Base-by-base conservation (phyloP, 2,888 invertebrate genomes). In the Acanthacorydalis orientalis region DNA sequence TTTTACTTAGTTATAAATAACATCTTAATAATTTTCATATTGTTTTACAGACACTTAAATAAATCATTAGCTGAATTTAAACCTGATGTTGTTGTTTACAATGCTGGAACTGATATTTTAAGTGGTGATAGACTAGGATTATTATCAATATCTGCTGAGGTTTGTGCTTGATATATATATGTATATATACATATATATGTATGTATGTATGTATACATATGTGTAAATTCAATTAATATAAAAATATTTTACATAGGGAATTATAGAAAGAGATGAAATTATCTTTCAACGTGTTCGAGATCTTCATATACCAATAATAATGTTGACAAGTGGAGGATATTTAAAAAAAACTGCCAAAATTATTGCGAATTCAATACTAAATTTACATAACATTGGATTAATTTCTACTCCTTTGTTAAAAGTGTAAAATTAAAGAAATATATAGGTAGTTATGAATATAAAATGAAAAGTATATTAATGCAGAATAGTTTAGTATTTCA, bases 301-400 rank as follows among this genome's bases (percentile, higher is more conserved):
- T 7, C 64, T 72, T 14, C 64, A 70, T 32, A 78, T 88, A 49
- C 89, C 90, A 0, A 78, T 90, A 39, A 79, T 86, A 11, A 90
- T 90, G 89, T 64, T 90, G 15, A 85, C 88, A 0, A 89, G 89
- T 57, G 91, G 91, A 1, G 91, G 91, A 0, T 92, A 92, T 63
- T 72, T 83, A 51, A 75, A 77, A 52, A 72, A 72, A 51, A 85
- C 87, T 0, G 89, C 90, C 0, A 68, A 70, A 52, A 79, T 91
- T 53, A 89, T 91, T 48, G 86, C 90, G 0, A 79, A 83, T 56
- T 91, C 91, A 2, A 85, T 92, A 51, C 64, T 79, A 40, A 91
- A 92, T 66, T 69, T 92, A 15, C 70, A 75, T 53, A 66, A 66
- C 9, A 69, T 72, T 49, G 76, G 76, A 2, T 67, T 80, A 32